phyloP scores from a whole-genome alignment of 2,888 invertebrate genomes.

The Physocephala rufipes region DNA sequence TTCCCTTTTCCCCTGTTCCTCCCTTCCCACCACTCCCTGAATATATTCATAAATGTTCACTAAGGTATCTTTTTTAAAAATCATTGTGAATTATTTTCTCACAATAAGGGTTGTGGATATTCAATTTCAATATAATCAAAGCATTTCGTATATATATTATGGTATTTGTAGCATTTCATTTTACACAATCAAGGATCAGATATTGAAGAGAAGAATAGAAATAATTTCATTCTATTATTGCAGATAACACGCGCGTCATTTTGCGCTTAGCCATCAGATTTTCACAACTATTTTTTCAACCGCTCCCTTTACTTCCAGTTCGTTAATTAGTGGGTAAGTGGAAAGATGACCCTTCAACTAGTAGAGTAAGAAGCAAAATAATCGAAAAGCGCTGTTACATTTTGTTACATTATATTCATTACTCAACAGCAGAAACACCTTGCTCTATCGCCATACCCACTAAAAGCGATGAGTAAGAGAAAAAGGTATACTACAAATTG shows the following conservation, averaged over 20 bases:
- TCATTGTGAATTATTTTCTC: constrained; percentile 17
- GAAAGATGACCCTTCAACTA: background rate
- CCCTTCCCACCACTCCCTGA: background rate
- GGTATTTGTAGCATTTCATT: background rate
- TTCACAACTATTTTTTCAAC: constrained; percentile 26
- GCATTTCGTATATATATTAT: background rate
- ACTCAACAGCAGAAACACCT: constrained; percentile 7
- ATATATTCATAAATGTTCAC: background rate
- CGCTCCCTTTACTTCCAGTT: too few relatives aligned
- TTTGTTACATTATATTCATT: constrained; percentile 21
- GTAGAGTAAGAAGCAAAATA: constrained; percentile 3
- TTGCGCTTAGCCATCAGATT: constrained; percentile 50
- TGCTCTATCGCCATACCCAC: background rate
- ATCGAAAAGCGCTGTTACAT: constrained; percentile 29
- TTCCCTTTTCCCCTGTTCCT: too few relatives aligned
- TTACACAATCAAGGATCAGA: constrained; percentile 20
- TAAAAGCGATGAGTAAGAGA: background rate
- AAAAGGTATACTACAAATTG: background rate
- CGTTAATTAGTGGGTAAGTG: background rate
- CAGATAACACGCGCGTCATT: constrained; percentile 18
- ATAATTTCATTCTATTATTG: constrained; percentile 25
- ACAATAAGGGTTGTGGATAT: constrained; percentile 15
- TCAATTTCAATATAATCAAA: constrained; percentile 11
- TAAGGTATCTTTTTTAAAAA: constrained; percentile 13
- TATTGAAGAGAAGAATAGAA: constrained; percentile 18